A percentile compares a stretch with the other conserved stretches of the same genome.
phyloP scores from a whole-genome alignment of 2,888 invertebrate species.

The Vesta saturnalis region DNA sequence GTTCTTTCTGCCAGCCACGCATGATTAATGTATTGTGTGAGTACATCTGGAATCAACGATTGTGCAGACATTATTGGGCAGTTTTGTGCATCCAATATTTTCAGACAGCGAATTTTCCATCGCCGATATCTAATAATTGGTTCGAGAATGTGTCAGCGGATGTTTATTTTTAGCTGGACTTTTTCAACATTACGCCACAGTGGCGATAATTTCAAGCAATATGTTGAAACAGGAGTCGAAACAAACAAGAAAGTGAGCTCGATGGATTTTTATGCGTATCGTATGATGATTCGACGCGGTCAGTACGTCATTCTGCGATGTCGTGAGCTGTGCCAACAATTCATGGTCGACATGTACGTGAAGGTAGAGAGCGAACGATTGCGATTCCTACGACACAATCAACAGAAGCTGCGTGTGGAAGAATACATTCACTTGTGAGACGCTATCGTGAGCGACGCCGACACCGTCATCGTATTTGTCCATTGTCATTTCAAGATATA shows the following conservation, averaged over 20 bases:
- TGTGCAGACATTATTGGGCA: slow-evolving; percentile 48
- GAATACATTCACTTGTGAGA: slow-evolving; percentile 56
- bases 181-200: slow-evolving; percentile 44
- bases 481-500: slow-evolving; percentile 49
- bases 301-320: slow-evolving; percentile 46
- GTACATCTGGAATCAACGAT: slow-evolving; percentile 34
- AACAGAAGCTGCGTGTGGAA: slow-evolving; percentile 50
- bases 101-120: slow-evolving; percentile 44
- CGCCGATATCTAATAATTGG: slow-evolving; percentile 45
- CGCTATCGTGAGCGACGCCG: slow-evolving; percentile 41
- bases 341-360: slow-evolving; percentile 56
- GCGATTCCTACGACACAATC: slow-evolving; percentile 48
- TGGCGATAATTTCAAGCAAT: slow-evolving; percentile 4
- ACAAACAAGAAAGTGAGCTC: slow-evolving; percentile 47
- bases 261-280: slow-evolving; percentile 47
- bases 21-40: slow-evolving; percentile 32
- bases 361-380: slow-evolving; percentile 57
- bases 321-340: slow-evolving; percentile 53
- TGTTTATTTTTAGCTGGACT: slow-evolving; percentile 44
- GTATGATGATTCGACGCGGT: slow-evolving; percentile 49
- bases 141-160: slow-evolving; percentile 47
- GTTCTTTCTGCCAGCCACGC: slow-evolving; percentile 48
- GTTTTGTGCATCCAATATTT: slow-evolving; percentile 43
- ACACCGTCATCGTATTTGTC: slow-evolving; percentile 44
- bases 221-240: slow-evolving; percentile 27